Conservation (phyloP, 1,140 invertebrate genomes). For the Eupristina koningsbergeri region DNA sequence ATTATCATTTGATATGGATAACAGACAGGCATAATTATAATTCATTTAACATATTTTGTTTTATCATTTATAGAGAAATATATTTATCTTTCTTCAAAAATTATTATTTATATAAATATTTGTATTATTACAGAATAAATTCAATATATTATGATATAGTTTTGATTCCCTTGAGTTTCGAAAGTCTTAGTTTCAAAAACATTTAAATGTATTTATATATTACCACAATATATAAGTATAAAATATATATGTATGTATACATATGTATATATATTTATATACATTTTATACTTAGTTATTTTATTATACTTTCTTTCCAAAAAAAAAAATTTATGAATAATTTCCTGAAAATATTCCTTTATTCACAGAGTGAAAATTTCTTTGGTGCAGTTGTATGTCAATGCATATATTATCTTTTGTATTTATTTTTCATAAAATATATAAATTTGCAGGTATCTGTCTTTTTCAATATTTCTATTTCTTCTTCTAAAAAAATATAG, state of each 20-base stretch:
- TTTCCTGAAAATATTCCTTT: not conserved
- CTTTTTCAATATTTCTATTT: constrained; percentile 1
- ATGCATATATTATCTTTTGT: not conserved
- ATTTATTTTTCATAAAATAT: not conserved
- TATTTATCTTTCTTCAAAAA: constrained; percentile 32
- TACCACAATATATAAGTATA: constrained; percentile 1
- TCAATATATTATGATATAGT: constrained; percentile 1
- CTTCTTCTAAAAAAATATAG: constrained; percentile 29
- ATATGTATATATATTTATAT: no score
- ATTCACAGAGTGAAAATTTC: not conserved
- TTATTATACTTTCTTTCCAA: not conserved
- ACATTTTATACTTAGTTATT: no score
- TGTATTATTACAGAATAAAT: not conserved
- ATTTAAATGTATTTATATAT: not conserved
- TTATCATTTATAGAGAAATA: constrained; percentile 36
- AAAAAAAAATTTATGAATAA: not conserved
- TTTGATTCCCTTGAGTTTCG: constrained; percentile 22
- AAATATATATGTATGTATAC: no score
- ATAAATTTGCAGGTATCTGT: constrained; percentile 30
- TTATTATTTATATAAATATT: constrained; percentile 33
- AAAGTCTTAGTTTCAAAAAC: not conserved
- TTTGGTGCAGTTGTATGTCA: not conserved
- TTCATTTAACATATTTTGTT: constrained; percentile 40
- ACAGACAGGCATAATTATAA: constrained; percentile 45
- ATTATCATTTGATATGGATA: constrained; percentile 32